Evolutionary conservation across 2,888 invertebrate genomes (phyloP).

Genomic region (Cepaea hortensis): DNA sequence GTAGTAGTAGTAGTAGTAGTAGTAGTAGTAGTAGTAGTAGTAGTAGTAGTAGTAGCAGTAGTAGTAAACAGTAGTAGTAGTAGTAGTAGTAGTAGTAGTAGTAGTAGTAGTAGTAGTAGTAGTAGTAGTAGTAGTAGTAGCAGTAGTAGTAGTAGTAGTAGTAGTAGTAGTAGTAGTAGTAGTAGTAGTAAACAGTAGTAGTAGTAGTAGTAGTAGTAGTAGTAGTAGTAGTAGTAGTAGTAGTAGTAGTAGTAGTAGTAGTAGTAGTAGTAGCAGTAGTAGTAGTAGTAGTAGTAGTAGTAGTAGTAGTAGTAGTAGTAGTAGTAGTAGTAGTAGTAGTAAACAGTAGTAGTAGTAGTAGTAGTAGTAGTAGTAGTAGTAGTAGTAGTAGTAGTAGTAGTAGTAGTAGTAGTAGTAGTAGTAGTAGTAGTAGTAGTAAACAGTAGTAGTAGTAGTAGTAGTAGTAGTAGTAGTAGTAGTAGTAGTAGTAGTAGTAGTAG

Average conservation of each 20-base stretch:
- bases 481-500: too few species aligned
- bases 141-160: too few species aligned
- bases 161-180: constrained; percentile 11
- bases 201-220: constrained; percentile 10
- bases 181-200: constrained; percentile 2
- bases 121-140: too few species aligned
- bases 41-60: constrained; percentile 15
- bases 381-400: not conserved
- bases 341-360: not conserved
- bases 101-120: not conserved
- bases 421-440: constrained; percentile 25
- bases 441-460: not conserved
- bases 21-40: constrained; percentile 23
- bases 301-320: not conserved
- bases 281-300: constrained; percentile 3
- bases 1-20: too few species aligned
- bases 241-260: too few species aligned
- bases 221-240: not conserved
- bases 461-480: too few species aligned
- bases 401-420: constrained; percentile 9
- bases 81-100: constrained; percentile 19
- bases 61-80: too few species aligned
- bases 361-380: not conserved
- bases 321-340: not conserved
- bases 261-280: too few species aligned